Conservation (phyloP, 1,140 invertebrate species). For the Drosophila novamexicana region DNA sequence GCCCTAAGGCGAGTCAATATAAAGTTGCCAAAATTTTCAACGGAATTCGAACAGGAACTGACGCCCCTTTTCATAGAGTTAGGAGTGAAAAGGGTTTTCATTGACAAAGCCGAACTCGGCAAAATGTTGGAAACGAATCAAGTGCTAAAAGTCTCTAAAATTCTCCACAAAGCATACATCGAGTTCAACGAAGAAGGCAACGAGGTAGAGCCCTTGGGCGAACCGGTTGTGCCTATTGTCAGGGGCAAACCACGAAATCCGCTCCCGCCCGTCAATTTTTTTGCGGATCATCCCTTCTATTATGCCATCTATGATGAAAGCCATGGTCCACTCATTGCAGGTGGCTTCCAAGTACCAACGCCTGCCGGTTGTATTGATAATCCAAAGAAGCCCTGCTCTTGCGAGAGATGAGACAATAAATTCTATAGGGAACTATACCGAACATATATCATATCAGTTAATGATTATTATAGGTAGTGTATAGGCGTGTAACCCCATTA, state of each 20-base stretch:
- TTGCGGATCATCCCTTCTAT: slow-evolving; percentile 14
- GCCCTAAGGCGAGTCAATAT: not conserved
- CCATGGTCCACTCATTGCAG: not conserved
- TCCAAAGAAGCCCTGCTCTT: not conserved
- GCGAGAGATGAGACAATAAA: not conserved
- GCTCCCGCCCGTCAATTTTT: not conserved
- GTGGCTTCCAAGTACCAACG: not conserved
- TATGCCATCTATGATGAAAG: slow-evolving; percentile 5
- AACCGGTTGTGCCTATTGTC: not conserved
- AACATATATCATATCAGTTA: not conserved
- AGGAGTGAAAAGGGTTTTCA: slow-evolving; percentile 6
- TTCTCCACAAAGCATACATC: slow-evolving; percentile 11
- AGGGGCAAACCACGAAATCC: not conserved
- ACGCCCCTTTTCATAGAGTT: not conserved
- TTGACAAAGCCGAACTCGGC: slow-evolving; percentile 4
- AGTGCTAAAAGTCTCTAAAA: slow-evolving; percentile 4
- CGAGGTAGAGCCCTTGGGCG: not conserved
- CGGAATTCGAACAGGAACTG: slow-evolving; percentile 13
- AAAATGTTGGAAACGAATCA: not conserved
- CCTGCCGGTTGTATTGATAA: not conserved
- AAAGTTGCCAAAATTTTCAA: slow-evolving; percentile 11
- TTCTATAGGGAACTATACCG: not conserved
- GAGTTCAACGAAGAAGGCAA: not conserved
- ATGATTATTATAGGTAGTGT: not conserved
- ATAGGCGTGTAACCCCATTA: not conserved